These are phyloP conservation scores for Aurelia sp. DNA, from an alignment of 30 jellyfish, hydroid and myxozoan species.

Conservation along the genomic window DNA sequence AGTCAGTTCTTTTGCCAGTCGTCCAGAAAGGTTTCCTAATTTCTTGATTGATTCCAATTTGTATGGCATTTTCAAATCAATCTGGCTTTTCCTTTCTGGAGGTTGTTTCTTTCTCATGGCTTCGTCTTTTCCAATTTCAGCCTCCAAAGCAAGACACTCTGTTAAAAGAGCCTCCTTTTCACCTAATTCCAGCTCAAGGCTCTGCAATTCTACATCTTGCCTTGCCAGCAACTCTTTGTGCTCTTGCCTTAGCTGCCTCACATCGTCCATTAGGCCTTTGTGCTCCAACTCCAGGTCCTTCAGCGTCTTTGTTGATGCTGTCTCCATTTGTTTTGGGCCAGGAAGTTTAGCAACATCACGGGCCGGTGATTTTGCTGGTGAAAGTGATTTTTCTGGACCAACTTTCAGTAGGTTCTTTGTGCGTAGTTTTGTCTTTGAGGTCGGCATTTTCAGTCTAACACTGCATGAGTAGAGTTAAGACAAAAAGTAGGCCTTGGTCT, in stretches of 20 bases:
- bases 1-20: conserved; percentile 32
- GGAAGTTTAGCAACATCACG: background rate
- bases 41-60: conserved; percentile 56
- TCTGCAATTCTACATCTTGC: background rate
- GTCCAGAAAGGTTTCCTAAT: conserved; percentile 38
- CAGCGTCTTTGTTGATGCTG: background rate
- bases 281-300: conserved; percentile 39
- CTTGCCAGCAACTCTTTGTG: conserved; percentile 16
- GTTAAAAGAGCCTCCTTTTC: conserved; percentile 53
- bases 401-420: background rate
- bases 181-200: conserved; percentile 19
- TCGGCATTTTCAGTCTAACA: background rate
- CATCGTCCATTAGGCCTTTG: conserved; percentile 17
- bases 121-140: background rate
- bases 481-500: too few relatives aligned
- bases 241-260: conserved; percentile 32
- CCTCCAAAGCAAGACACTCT: conserved; percentile 44
- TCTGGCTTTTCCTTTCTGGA: background rate
- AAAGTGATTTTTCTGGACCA: background rate
- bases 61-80: conserved; percentile 30
- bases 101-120: background rate
- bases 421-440: conserved; percentile 46
- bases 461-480: background rate
- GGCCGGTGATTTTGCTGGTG: background rate
- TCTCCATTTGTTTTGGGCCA: background rate